A percentile compares a stretch with the other conserved stretches of the same genome.
These are phyloP conservation scores for Piprites chloris DNA, from an alignment of 2,113 vertebrate genomes.

Conservation along the genomic window DNA sequence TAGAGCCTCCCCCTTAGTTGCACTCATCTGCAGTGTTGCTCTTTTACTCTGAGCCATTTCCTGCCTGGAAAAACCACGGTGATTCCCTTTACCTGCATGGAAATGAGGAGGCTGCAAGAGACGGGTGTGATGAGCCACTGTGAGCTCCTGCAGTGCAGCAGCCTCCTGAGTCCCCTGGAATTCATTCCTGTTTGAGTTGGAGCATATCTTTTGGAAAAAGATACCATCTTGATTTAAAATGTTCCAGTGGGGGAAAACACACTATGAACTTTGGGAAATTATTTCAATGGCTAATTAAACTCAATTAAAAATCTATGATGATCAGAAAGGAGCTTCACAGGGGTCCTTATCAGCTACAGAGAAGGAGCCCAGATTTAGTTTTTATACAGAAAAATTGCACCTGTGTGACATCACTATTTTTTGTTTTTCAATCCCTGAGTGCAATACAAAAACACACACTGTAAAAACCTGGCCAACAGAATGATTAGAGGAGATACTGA, in stretches of 20 bases:
- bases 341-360: background rate
- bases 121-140: background rate
- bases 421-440: background rate
- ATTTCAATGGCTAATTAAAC: constrained; percentile 26
- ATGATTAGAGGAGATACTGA: background rate
- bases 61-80: background rate
- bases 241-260: background rate
- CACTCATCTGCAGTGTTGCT: background rate
- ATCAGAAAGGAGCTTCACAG: background rate
- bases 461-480: background rate
- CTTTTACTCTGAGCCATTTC: background rate
- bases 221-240: background rate
- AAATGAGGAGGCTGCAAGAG: background rate
- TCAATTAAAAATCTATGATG: background rate
- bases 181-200: background rate
- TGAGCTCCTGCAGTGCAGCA: background rate
- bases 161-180: background rate
- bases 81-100: background rate
- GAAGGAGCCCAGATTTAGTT: background rate
- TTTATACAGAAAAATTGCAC: background rate
- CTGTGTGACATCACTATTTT: fast-evolving
- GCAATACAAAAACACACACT: background rate
- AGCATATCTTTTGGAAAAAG: background rate
- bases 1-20: background rate
- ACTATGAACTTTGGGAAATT: background rate